Evolutionary conservation across 1,140 invertebrate species (phyloP).

Genomic region (Ceratitis capitata): DNA sequence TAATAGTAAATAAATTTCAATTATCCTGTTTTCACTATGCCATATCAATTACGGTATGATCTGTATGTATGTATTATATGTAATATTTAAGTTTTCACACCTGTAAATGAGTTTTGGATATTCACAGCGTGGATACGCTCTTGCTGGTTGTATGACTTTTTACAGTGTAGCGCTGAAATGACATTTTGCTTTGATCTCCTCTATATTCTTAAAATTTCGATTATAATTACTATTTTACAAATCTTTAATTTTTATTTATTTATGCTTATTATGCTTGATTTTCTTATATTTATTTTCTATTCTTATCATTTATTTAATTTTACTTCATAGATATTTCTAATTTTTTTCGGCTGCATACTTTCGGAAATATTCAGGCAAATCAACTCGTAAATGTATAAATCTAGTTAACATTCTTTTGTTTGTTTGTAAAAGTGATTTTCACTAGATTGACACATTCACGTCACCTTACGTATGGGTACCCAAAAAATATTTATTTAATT

Average conservation of each 20-base stretch:
- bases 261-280: too few species aligned
- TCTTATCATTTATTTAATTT: conserved; percentile 6
- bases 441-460: not conserved
- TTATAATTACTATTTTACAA: not conserved
- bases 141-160: conserved; percentile 28
- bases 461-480: too few species aligned
- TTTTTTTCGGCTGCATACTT: conserved; percentile 29
- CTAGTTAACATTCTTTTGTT: too few species aligned
- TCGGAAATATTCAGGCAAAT: too few species aligned
- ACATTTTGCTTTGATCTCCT: conserved; percentile 41
- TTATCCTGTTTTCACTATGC: not conserved
- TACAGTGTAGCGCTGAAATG: conserved; percentile 42
- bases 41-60: conserved; percentile 52
- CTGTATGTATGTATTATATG: not conserved
- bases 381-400: too few species aligned
- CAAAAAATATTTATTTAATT: too few species aligned
- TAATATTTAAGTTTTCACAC: conserved; percentile 24
- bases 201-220: conserved; percentile 44
- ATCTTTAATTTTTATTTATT: conserved; percentile 39
- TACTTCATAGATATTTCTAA: not conserved
- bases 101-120: conserved; percentile 25
- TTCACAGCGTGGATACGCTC: not conserved
- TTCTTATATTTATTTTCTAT: conserved; percentile 43
- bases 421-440: too few species aligned
- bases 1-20: not conserved